Percentiles rank a stretch among this genome's conserved stretches.
phyloP scores from a whole-genome alignment of 2,113 vertebrate genomes.

The Talpa occidentalis region DNA sequence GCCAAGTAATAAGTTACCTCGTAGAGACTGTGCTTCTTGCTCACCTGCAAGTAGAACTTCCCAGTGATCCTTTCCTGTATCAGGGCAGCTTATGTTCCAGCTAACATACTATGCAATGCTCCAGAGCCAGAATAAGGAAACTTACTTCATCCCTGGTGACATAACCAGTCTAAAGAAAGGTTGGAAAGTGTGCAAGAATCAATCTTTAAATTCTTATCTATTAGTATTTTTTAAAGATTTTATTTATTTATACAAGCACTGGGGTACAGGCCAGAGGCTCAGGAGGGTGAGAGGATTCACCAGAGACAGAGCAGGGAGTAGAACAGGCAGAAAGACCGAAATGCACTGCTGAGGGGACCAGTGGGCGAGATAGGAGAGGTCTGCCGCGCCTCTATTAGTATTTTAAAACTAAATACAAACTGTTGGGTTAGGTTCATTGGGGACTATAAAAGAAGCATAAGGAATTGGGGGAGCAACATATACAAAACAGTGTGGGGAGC shows the following conservation, averaged over 20 bases:
- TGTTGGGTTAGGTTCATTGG: neutral
- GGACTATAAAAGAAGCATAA: neutral
- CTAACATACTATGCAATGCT: neutral
- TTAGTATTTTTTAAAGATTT: no score
- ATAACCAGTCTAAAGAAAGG: conserved; percentile 36
- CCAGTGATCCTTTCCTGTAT: conserved; percentile 4
- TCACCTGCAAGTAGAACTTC: conserved; percentile 50
- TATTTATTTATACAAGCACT: no score
- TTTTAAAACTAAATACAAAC: neutral
- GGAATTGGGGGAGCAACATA: neutral
- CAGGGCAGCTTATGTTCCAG: conserved; percentile 22
- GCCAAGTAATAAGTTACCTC: conserved; percentile 71
- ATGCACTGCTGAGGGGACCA: no score
- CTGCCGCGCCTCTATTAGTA: no score
- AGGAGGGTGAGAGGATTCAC: no score
- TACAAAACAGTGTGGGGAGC: neutral
- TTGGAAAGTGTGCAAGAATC: neutral
- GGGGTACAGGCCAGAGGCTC: no score
- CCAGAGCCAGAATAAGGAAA: neutral
- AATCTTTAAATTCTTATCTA: neutral
- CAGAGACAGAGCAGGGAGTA: no score
- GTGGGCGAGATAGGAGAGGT: no score
- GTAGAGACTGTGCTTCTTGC: conserved; percentile 54
- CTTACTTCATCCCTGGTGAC: neutral
- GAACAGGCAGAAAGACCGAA: no score